Base-by-base conservation (phyloP, 1,140 invertebrate species). In the Nasonia giraulti region DNA sequence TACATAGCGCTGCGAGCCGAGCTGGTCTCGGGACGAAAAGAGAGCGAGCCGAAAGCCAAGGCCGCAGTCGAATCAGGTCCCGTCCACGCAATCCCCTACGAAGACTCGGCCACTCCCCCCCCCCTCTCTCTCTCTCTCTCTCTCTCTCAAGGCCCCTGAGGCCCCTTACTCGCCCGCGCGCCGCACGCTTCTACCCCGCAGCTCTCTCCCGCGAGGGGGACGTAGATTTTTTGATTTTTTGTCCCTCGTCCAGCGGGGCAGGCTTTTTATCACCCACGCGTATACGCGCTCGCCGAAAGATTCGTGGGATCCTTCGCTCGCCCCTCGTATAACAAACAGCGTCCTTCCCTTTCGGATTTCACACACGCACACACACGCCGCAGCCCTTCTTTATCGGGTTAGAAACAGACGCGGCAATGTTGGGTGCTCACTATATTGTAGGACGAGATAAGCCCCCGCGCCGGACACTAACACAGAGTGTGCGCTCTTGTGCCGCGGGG, bases 61-160 rank as follows among this genome's bases (percentile, higher is more conserved):
- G 76, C 27, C 78, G 27, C 27, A 69, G 31, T 20, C 27, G 20
- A 23, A 7, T 68, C 14, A 69, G 75, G 17, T 55, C n/a, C 20
- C 33, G 55, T 62, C 83, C 87, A 86, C 88, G 84, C 85, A 75
- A 69, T 86, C 47, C 33, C 37, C 75, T 73, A 37, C 69, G 82
- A 78, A 78, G 82, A 83, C 84, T 27, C 27, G 68, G n/a, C n/a
- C n/a, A n/a, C n/a, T n/a, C 85, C 87, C 84, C 83, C 88, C 87
- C 87, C 89, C 90, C 89, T 80, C 83, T 82, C 85, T 83, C 74
- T 77, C 82, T 83, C 33, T 37, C 3, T 37, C 33, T 87, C 74
- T 77, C 80, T 85, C 83, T 82, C 83, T 85, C 55, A 62, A 20
- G 82, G 50, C 74, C 74, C 85, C 81, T 66, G 77, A n/a, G 23